Base-by-base conservation (phyloP, 2,888 invertebrate genomes). In the Hypsopygia costalis region DNA sequence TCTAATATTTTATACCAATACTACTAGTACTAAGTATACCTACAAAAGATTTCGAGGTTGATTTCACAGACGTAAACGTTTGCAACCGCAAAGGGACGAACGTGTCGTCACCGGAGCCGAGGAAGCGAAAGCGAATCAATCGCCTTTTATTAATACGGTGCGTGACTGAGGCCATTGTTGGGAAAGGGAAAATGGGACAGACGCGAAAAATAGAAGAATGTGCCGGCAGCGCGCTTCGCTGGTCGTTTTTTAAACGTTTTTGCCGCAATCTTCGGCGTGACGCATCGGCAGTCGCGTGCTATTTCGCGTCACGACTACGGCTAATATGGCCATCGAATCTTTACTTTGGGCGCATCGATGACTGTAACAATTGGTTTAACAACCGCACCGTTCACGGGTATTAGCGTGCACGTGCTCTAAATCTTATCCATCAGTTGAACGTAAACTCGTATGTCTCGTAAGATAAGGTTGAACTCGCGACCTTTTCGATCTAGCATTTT, bases 61-160 rank as follows among this genome's bases (percentile, higher is more conserved):
- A 72, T 72, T 75, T 69, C 67, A 67, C 65, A 72, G 62, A 62
- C 55, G 61, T 55, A 72, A 62, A 62, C 55, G 61, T 55, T 51
- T 44, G 52, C 63, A 57, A 76, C 71, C 69, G 70, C 81, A 81
- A 82, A 82, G 80, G 75, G 72, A 33, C 67, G 61, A 50, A 51
- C 66, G 68, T 83, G 81, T 81, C 78, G 83, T 78, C 85, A 86
- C 55, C 58, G 49, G 45, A 59, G 58, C 52, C 57, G 72, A 67
- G 77, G 81, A 81, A 81, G 78, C 83, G 87, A 88, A 88, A 88
- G 88, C 88, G 86, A 80, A 82, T 81, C 81, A 79, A 83, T 85
- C 70, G 81, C 58, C 68, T 73, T 75, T 72, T 77, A 79, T 77
- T 69, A 72, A 73, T 60, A 62, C 62, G 67, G 69, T 75, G 82